These are phyloP conservation scores for Acromyrmex heyeri DNA, from an alignment of 1,140 invertebrate species.

Conservation along the genomic window DNA sequence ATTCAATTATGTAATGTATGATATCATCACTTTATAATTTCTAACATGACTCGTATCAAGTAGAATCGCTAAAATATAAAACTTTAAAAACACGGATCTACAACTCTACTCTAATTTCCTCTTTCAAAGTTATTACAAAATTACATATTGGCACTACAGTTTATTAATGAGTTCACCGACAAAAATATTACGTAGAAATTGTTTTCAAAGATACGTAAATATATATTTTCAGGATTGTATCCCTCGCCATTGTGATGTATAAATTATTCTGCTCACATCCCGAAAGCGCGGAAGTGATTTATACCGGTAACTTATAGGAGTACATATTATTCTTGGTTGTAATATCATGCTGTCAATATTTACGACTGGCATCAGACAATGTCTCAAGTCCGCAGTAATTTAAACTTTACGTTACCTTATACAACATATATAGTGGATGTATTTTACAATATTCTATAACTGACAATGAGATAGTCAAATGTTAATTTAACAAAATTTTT, in stretches of 20 bases:
- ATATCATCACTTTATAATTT: background rate
- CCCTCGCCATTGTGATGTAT: conserved; percentile 16
- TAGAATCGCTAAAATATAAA: background rate
- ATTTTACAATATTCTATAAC: conserved; percentile 1
- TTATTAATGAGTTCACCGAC: conserved; percentile 7
- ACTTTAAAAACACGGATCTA: background rate
- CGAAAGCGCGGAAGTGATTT: conserved; percentile 15
- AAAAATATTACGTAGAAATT: background rate
- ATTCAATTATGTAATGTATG: background rate
- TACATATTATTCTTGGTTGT: conserved; percentile 45
- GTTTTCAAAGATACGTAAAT: background rate
- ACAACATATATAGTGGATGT: background rate
- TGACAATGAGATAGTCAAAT: background rate
- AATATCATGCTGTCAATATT: conserved; percentile 50
- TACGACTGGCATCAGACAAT: conserved; percentile 31
- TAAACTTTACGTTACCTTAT: background rate
- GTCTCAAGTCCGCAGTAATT: conserved; percentile 30
- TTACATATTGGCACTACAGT: background rate
- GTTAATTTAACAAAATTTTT: background rate
- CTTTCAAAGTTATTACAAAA: background rate
- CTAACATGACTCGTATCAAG: background rate
- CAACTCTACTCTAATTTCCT: background rate
- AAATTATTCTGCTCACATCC: conserved; percentile 39
- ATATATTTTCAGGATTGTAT: conserved; percentile 5
- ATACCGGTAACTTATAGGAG: conserved; percentile 14